phyloP scores from a whole-genome alignment of 1,140 invertebrate genomes.

The Drosophila willistoni region DNA sequence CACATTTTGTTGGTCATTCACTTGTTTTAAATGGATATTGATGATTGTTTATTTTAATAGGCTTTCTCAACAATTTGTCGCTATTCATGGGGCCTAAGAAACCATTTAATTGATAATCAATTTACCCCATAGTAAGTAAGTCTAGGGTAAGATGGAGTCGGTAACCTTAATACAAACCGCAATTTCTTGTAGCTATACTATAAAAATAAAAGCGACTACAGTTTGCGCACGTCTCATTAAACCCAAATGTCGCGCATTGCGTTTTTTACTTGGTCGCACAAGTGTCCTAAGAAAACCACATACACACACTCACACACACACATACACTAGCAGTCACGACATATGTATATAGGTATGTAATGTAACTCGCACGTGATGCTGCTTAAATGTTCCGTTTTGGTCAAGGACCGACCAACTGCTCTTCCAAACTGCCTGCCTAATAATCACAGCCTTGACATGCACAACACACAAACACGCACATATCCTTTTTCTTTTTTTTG shows the following conservation, averaged over 20 bases:
- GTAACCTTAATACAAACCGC: neutral
- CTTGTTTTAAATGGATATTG: too few relatives aligned
- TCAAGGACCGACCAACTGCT: conserved; percentile 55
- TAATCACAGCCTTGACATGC: conserved; percentile 60
- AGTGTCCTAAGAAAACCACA: conserved; percentile 28
- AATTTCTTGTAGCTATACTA: conserved; percentile 20
- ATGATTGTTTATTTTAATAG: too few relatives aligned
- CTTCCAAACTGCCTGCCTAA: conserved; percentile 35
- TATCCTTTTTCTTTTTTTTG: neutral
- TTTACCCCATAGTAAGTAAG: neutral
- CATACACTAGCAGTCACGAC: neutral
- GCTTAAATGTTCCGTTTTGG: conserved; percentile 54
- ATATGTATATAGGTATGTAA: neutral
- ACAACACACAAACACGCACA: conserved; percentile 19
- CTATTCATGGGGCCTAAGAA: too few relatives aligned
- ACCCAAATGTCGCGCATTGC: conserved; percentile 47
- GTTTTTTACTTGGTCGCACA: conserved; percentile 39
- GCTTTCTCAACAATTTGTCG: too few relatives aligned
- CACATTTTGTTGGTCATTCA: too few relatives aligned
- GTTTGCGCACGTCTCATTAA: conserved; percentile 63
- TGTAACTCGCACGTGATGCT: conserved; percentile 44
- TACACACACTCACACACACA: conserved; percentile 13
- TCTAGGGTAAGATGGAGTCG: neutral
- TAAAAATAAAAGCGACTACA: conserved; percentile 31
- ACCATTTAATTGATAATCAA: too few relatives aligned